Evolutionary conservation across 2,113 vertebrate species (phyloP).

Genomic region (Plotosus lineatus): DNA sequence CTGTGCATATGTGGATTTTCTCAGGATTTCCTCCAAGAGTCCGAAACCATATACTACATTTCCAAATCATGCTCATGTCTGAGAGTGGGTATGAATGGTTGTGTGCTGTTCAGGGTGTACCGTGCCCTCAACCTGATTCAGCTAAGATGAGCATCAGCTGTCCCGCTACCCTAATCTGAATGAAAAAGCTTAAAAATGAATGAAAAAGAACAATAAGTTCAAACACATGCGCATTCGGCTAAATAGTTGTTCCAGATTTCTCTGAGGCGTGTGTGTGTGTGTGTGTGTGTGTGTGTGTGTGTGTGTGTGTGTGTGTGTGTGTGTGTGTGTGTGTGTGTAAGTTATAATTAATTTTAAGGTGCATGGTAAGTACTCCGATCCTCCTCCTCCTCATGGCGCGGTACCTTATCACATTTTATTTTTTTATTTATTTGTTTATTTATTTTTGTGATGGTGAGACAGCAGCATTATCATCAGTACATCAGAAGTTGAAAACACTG

Average conservation of each 20-base stretch:
- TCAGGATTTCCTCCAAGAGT: too few species aligned
- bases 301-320: background rate
- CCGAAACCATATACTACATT: too few species aligned
- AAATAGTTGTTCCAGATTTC: background rate
- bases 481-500: background rate
- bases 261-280: background rate
- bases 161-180: too few species aligned
- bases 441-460: background rate
- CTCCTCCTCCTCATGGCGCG: background rate
- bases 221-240: too few species aligned
- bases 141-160: too few species aligned
- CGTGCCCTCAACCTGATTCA: too few species aligned
- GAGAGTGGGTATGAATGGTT: too few species aligned
- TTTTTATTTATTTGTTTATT: background rate
- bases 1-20: background rate
- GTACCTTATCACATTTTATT: background rate
- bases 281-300: background rate
- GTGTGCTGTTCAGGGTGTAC: too few species aligned
- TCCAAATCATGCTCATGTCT: too few species aligned
- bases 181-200: too few species aligned
- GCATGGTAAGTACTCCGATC: background rate
- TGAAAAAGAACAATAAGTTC: too few species aligned
- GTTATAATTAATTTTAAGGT: background rate
- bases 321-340: background rate
- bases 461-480: background rate